Base-by-base conservation (phyloP, 2,888 invertebrate genomes). In the Ophraella communa region DNA sequence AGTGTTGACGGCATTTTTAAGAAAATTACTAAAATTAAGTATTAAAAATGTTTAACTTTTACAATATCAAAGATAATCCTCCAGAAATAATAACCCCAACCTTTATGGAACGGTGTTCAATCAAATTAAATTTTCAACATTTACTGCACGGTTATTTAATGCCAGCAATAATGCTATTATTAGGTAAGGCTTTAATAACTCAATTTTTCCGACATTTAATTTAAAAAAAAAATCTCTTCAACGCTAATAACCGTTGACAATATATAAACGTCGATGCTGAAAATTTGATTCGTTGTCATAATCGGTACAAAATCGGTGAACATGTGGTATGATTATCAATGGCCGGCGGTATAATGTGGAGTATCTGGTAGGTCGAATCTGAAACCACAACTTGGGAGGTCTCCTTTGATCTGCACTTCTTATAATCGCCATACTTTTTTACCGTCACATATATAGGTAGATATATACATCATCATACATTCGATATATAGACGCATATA, bases 351-450 rank as follows among this genome's bases (percentile, higher is more conserved):
- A 44, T 23, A 53, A 52, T 52, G 49, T 66, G 61, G 65, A 65
- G 66, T 62, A 58, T 69, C 69, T 71, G 73, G 73, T 73, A 71
- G 73, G 72, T 72, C 68, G 66, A 65, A 65, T 66, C 62, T 67
- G 69, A 68, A 51, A 66, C 52, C 69, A 71, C 79, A 61, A 76
- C 80, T 79, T 80, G 80, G 80, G 80, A 78, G 80, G 80, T 80
- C 80, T 71, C 52, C 35, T 60, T 60, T 73, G 71, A 73, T 74
- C 75, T 74, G 74, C 75, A 78, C 78, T 79, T 79, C 79, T 78
- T 78, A 72, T 76, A 71, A 76, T 70, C 74, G 74, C 76, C 77
- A 78, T 79, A 74, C 71, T 64, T 72, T 77, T 76, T 74, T 69
- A 70, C 69, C 69, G 64, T 67, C 65, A 56, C 52, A 35, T 65